Base-by-base conservation (phyloP, 2,797 vertebrate species). In the Cichlasoma orientale region DNA sequence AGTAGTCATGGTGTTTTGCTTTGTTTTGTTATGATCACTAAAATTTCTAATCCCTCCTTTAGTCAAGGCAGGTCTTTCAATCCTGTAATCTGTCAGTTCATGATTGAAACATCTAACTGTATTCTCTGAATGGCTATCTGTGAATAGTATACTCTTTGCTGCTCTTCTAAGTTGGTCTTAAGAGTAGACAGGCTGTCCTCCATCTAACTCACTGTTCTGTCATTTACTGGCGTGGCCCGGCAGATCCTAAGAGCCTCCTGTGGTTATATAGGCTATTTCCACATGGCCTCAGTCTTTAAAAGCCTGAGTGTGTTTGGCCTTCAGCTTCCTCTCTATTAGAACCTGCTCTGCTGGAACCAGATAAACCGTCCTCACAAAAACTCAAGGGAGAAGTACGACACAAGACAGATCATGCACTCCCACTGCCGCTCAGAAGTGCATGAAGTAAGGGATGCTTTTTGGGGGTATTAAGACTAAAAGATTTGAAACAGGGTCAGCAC, bases 301-400 rank as follows among this genome's bases (percentile, higher is more conserved):
- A 90, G 75, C 77, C 47, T 80, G 72, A 89, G 84, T 88, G 76
- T 92, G 89, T 90, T 93, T 91, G 90, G 90, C 88, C 88, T 75
- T 88, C 68, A 74, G 86, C 88, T 92, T 91, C 90, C 90, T 92
- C 82, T 93, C 88, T 90, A 90, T 90, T 90, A 90, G 89, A 89
- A 92, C 82, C 88, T 87, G 87, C 87, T 83, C 86, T 89, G 89
- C 80, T 93, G 88, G 90, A 93, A 92, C 74, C 82, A 91, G 89
- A 92, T 93, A 87, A 91, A 92, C 88, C 86, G 80, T 90, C 87
- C 76, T 79, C 84, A 38, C 75, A 81, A 85, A 82, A 80, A 82
- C 80, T 86, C 71, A 41, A 74, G 79, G 83, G 89, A 85, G 72
- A 87, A 85, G 84, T 52, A 23, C 33, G 84, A 81, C 84, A 83